Conservation (phyloP, 2,888 invertebrate species). For the Andrena fulva region DNA sequence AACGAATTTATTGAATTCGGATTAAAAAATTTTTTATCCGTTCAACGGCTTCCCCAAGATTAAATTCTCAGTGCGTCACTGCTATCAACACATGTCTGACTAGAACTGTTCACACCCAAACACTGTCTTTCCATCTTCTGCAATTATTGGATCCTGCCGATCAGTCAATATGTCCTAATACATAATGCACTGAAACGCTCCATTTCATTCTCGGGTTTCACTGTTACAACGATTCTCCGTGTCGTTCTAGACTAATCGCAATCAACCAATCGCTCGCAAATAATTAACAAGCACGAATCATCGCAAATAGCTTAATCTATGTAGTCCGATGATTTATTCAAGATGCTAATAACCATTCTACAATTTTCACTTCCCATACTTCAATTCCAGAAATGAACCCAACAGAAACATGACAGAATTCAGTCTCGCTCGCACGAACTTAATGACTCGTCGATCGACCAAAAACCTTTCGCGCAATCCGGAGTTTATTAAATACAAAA, state of each 20-base stretch:
- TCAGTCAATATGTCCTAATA: neutral
- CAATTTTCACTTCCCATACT: too few relatives aligned
- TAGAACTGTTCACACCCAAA: neutral
- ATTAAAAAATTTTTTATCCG: too few relatives aligned
- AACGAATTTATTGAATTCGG: too few relatives aligned
- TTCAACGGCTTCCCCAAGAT: neutral
- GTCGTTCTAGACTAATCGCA: neutral
- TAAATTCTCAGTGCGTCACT: neutral
- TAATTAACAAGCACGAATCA: constrained; percentile 26
- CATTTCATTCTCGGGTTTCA: neutral
- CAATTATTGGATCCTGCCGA: neutral
- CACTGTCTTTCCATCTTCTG: neutral
- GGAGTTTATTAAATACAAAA: too few relatives aligned
- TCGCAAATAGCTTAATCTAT: neutral
- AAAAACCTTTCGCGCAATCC: too few relatives aligned
- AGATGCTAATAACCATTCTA: neutral
- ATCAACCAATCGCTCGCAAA: constrained; percentile 10
- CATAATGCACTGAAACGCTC: neutral
- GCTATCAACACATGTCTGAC: neutral
- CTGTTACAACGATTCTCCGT: neutral
- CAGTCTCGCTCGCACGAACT: too few relatives aligned
- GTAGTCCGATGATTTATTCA: neutral
- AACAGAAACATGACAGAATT: too few relatives aligned
- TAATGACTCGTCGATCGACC: too few relatives aligned
- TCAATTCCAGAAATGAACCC: too few relatives aligned